A percentile compares a stretch with the other conserved stretches of the same genome.
Conservation (phyloP, 1,140 invertebrate genomes). For the Tetramorium simillimum region DNA sequence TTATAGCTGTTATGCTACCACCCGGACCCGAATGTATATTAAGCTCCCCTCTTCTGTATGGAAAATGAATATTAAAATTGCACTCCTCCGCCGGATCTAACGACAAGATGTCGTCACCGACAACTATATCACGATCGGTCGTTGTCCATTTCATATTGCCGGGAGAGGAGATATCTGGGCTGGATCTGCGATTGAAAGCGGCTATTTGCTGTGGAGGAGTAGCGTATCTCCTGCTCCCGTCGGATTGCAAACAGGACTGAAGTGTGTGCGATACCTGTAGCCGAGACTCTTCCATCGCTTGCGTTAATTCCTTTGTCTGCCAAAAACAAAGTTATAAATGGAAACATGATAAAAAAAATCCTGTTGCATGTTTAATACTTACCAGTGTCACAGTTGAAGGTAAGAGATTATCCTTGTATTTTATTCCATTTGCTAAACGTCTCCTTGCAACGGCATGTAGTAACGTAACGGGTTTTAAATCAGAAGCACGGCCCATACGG, state of each 20-base stretch:
- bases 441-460: slow-evolving; percentile 95
- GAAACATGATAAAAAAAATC: neutral
- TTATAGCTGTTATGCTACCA: slow-evolving; percentile 92
- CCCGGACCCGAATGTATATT: slow-evolving; percentile 94
- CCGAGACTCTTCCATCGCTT: slow-evolving; percentile 93
- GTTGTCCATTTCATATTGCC: slow-evolving; percentile 87
- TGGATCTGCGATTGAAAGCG: slow-evolving; percentile 92
- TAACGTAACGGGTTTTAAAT: slow-evolving; percentile 93
- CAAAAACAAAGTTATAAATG: slow-evolving; percentile 36
- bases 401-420: slow-evolving; percentile 89
- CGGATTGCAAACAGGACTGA: slow-evolving; percentile 93
- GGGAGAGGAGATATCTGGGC: slow-evolving; percentile 88
- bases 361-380: slow-evolving; percentile 44
- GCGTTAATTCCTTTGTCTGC: slow-evolving; percentile 88
- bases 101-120: slow-evolving; percentile 91
- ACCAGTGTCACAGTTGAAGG: slow-evolving; percentile 87
- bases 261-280: slow-evolving; percentile 93
- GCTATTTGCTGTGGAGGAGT: slow-evolving; percentile 95
- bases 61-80: slow-evolving; percentile 95
- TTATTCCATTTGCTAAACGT: slow-evolving; percentile 85
- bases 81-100: slow-evolving; percentile 88
- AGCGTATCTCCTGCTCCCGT: slow-evolving; percentile 92
- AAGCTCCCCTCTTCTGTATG: slow-evolving; percentile 93
- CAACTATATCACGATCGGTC: slow-evolving; percentile 87
- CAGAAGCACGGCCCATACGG: slow-evolving; percentile 95